phyloP scores from a whole-genome alignment of 2,113 vertebrate species.

The Anhinga rufa region DNA sequence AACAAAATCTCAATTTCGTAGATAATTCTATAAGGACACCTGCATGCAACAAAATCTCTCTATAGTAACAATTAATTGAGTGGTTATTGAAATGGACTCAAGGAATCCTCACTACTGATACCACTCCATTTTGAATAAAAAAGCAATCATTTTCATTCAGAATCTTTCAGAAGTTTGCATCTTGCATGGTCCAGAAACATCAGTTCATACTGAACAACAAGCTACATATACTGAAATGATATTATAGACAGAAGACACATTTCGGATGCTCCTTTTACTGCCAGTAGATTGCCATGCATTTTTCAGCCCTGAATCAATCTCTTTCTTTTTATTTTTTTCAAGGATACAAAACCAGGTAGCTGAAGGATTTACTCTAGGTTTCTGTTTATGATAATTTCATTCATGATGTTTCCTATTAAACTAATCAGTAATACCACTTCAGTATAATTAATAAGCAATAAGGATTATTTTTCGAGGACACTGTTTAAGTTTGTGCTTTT shows the following conservation, averaged over 20 bases:
- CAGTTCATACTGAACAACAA: background rate
- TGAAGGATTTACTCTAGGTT: background rate
- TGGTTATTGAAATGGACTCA: background rate
- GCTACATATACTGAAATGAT: background rate
- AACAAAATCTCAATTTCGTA: background rate
- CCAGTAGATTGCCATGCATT: background rate
- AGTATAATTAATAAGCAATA: constrained; percentile 39
- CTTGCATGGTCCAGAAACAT: background rate
- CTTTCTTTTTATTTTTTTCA: background rate
- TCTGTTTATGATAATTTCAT: constrained; percentile 6
- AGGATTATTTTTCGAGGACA: constrained; percentile 10
- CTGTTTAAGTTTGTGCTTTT: background rate
- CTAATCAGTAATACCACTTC: constrained; percentile 4
- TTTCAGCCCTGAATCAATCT: background rate
- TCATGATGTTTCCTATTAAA: constrained; percentile 3
- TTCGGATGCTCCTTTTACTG: background rate
- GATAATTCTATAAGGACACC: background rate
- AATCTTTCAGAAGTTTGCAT: background rate
- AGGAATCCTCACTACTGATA: background rate
- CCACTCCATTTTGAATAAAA: background rate
- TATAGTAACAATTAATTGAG: background rate
- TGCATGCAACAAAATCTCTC: background rate
- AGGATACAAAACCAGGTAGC: background rate
- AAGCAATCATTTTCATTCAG: background rate
- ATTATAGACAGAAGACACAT: background rate